A percentile compares a stretch with the other conserved stretches of the same genome.
These are phyloP conservation scores for Neodontobutis hainanensis DNA, from an alignment of 2,113 vertebrate genomes.

Conservation along the genomic window DNA sequence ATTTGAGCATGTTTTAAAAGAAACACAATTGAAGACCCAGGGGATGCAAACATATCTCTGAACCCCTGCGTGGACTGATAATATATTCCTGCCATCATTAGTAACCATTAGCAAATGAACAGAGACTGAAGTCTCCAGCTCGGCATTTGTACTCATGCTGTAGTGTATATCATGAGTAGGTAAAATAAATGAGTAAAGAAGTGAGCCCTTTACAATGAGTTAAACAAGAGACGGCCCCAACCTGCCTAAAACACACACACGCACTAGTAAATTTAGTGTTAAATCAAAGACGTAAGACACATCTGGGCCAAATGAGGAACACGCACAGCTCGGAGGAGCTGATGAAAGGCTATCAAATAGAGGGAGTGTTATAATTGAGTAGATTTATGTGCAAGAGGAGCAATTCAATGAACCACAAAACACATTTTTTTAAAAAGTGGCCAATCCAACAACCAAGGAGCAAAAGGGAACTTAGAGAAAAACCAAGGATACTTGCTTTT, in stretches of 20 bases:
- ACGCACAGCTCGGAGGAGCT: neutral
- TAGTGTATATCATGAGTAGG: slow-evolving; percentile 57
- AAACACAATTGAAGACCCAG: slow-evolving; percentile 34
- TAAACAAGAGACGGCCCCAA: slow-evolving; percentile 41
- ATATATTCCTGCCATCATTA: slow-evolving; percentile 23
- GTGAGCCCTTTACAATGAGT: slow-evolving; percentile 57
- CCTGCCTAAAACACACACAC: slow-evolving; percentile 31
- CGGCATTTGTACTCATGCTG: slow-evolving; percentile 27
- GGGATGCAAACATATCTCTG: slow-evolving; percentile 37
- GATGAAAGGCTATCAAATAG: neutral
- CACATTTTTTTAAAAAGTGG: slow-evolving; percentile 19
- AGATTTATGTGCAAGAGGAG: slow-evolving; percentile 45
- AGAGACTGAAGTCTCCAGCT: slow-evolving; percentile 33
- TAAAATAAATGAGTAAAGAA: slow-evolving; percentile 40
- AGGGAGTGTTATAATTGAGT: slow-evolving; percentile 27
- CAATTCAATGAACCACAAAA: slow-evolving; percentile 33
- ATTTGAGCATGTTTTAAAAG: slow-evolving; percentile 27
- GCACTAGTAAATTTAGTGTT: slow-evolving; percentile 49
- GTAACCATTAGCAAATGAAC: slow-evolving; percentile 40
- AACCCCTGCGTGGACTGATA: slow-evolving; percentile 41
- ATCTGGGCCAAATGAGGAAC: neutral
- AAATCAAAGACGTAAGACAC: slow-evolving; percentile 5
- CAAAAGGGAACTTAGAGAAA: slow-evolving; percentile 5
- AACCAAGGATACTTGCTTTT: slow-evolving; percentile 25
- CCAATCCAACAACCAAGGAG: slow-evolving; percentile 32